Evolutionary conservation across 2,797 vertebrate species (phyloP).

Genomic region (Melanogrammus aeglefinus): DNA sequence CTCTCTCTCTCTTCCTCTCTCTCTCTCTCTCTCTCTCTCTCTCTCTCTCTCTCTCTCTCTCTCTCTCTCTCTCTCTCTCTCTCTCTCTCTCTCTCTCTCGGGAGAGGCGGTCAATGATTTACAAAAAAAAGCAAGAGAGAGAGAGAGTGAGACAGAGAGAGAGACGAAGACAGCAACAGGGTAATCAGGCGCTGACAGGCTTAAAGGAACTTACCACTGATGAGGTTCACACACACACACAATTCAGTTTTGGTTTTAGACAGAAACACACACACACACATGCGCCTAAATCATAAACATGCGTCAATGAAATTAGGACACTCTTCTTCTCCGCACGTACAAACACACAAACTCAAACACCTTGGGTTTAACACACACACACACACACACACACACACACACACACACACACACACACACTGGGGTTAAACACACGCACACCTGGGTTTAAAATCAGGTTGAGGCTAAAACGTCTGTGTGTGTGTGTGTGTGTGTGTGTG

Average conservation of each 20-base stretch:
- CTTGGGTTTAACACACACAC: constrained; percentile 16
- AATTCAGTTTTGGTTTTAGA: constrained; percentile 6
- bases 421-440: constrained; percentile 1
- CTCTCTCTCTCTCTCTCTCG: too few relatives aligned
- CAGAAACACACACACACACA: constrained; percentile 28
- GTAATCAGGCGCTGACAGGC: constrained; percentile 38
- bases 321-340: constrained; percentile 10
- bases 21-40: too few relatives aligned
- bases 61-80: too few relatives aligned
- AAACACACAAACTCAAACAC: constrained; percentile 8
- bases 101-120: constrained; percentile 51
- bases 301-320: constrained; percentile 51
- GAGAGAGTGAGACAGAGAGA: too few relatives aligned
- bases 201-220: constrained; percentile 16
- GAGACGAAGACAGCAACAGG: constrained; percentile 26
- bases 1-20: too few relatives aligned
- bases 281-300: constrained; percentile 49
- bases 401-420: constrained; percentile 24
- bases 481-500: constrained; percentile 30
- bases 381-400: constrained; percentile 21
- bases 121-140: constrained; percentile 12
- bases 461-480: constrained; percentile 25
- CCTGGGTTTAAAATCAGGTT: constrained; percentile 30
- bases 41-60: too few relatives aligned
- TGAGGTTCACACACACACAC: constrained; percentile 8